Conservation (phyloP, 2,888 invertebrate species). For the Pterostichus niger region DNA sequence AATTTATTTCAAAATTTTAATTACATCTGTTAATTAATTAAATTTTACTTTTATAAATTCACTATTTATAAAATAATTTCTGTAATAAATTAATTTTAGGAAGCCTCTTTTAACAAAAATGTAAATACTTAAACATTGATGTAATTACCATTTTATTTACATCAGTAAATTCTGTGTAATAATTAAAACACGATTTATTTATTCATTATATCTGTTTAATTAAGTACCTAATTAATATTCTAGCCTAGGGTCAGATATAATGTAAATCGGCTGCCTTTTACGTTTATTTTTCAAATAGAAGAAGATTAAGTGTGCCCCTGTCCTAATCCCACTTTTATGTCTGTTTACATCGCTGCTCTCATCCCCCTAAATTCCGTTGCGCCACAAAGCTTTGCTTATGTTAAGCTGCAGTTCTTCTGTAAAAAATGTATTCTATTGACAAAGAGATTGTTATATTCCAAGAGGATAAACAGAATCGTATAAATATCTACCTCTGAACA, state of each 20-base stretch:
- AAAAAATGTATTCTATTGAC: conserved; percentile 40
- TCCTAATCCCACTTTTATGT: conserved; percentile 34
- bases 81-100: conserved; percentile 24
- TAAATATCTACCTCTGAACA: neutral
- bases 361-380: conserved; percentile 1
- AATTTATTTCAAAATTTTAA: neutral
- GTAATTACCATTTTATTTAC: conserved; percentile 49
- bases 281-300: conserved; percentile 43
- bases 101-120: conserved; percentile 28
- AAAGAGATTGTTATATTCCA: conserved; percentile 45
- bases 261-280: conserved; percentile 41
- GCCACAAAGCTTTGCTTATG: conserved; percentile 13
- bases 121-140: conserved; percentile 32
- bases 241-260: conserved; percentile 28
- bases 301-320: conserved; percentile 25
- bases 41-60: no score
- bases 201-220: conserved; percentile 40
- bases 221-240: conserved; percentile 53
- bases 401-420: conserved; percentile 5
- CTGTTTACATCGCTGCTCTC: conserved; percentile 27
- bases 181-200: conserved; percentile 45
- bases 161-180: conserved; percentile 36
- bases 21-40: neutral
- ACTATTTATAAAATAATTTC: neutral
- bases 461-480: conserved; percentile 24